Conservation (phyloP, 2,113 vertebrate genomes). For the Sterna hirundo region DNA sequence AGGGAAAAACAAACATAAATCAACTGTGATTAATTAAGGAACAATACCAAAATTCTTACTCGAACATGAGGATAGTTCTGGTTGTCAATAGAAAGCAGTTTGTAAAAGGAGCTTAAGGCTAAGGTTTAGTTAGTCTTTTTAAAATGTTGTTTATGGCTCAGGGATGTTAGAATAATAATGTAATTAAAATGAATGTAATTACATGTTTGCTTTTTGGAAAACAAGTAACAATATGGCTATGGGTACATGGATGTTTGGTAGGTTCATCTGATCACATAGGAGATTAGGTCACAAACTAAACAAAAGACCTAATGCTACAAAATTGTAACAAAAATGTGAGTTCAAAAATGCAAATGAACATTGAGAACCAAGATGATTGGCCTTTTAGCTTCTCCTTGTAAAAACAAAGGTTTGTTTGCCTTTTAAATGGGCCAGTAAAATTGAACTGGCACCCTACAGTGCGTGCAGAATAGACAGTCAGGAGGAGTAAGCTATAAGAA, state of each 20-base stretch:
- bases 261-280: background rate
- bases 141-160: background rate
- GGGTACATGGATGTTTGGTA: background rate
- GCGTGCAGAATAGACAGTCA: constrained; percentile 32
- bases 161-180: background rate
- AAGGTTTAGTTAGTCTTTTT: background rate
- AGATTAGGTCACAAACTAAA: background rate
- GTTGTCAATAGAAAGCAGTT: background rate
- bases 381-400: constrained; percentile 57
- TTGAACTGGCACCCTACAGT: constrained; percentile 36
- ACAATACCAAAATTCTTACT: background rate
- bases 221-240: background rate
- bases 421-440: constrained; percentile 63
- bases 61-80: background rate
- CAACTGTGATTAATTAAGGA: background rate
- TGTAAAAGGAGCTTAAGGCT: background rate
- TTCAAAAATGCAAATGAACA: constrained; percentile 24
- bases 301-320: constrained; percentile 17
- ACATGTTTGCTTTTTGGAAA: background rate
- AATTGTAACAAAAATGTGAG: background rate
- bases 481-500: constrained; percentile 1
- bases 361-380: constrained; percentile 34
- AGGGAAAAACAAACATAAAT: background rate
- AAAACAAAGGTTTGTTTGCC: constrained; percentile 64
- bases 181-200: background rate